phyloP scores from a whole-genome alignment of 2,113 vertebrate species.

The Ictalurus furcatus region DNA sequence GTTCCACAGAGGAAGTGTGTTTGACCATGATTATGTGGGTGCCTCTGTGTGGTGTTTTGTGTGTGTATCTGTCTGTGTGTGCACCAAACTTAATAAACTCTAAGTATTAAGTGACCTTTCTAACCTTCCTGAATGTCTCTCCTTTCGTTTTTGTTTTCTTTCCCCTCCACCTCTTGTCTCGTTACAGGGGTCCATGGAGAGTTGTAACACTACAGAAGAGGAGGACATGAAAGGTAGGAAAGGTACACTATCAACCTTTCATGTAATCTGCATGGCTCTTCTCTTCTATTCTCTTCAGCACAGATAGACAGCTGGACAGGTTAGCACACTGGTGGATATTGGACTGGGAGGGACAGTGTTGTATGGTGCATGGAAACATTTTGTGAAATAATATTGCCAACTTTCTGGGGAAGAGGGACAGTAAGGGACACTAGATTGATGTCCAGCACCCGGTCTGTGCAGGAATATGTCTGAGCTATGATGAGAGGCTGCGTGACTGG shows the following conservation, averaged over 20 bases:
- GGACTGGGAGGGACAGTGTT: neutral
- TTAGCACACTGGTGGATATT: neutral
- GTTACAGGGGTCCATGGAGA: conserved; percentile 93
- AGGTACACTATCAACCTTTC: conserved; percentile 74
- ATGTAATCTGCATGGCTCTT: conserved; percentile 67
- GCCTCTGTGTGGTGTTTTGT: conserved; percentile 36
- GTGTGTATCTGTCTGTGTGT: conserved; percentile 40
- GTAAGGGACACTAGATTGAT: neutral
- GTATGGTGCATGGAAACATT: neutral
- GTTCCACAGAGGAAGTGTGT: conserved; percentile 46
- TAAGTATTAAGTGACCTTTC: neutral
- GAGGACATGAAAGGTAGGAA: conserved; percentile 97
- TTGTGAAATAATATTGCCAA: neutral
- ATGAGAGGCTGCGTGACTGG: neutral
- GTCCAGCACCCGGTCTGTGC: neutral
- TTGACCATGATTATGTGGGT: conserved; percentile 45
- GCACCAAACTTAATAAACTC: conserved; percentile 24
- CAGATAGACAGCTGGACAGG: neutral
- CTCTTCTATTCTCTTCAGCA: conserved; percentile 40
- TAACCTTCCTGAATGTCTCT: conserved; percentile 44
- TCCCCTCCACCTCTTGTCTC: conserved; percentile 20
- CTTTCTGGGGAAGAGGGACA: neutral
- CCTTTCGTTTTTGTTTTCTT: neutral
- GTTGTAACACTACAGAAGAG: conserved; percentile 97
- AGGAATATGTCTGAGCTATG: neutral